Conservation (phyloP, 2,797 vertebrate genomes). For the Astyanax mexicanus region DNA sequence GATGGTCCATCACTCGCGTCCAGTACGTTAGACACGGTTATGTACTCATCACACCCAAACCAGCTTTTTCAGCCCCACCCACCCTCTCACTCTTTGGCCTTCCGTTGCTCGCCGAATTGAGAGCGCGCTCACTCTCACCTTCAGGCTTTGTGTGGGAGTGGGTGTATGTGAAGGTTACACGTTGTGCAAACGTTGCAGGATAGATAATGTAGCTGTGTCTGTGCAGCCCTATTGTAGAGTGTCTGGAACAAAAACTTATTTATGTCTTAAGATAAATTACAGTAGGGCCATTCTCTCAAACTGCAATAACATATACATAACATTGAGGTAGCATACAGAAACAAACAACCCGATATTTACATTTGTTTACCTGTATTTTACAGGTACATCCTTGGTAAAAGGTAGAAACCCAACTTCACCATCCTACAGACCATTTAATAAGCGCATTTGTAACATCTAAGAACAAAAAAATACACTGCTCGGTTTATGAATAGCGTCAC, state of each 20-base stretch:
- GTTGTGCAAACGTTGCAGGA: slow-evolving; percentile 2
- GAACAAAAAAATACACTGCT: too few relatives aligned
- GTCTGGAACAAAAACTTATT: neutral
- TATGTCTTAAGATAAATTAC: too few relatives aligned
- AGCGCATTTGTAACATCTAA: too few relatives aligned
- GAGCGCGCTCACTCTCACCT: neutral
- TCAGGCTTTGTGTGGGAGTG: neutral
- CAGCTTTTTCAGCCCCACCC: neutral
- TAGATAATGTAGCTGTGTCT: neutral
- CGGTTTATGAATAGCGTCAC: too few relatives aligned
- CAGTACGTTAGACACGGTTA: slow-evolving; percentile 29
- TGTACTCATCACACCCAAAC: slow-evolving; percentile 10
- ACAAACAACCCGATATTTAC: too few relatives aligned
- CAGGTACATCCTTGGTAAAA: too few relatives aligned
- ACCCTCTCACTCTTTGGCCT: neutral
- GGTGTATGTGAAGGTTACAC: neutral
- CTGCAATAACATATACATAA: too few relatives aligned
- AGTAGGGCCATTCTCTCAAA: too few relatives aligned
- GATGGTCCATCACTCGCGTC: slow-evolving; percentile 20
- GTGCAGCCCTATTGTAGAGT: neutral
- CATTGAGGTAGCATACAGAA: too few relatives aligned
- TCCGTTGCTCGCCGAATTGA: neutral
- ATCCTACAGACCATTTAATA: too few relatives aligned
- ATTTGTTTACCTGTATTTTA: too few relatives aligned
- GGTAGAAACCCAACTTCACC: too few relatives aligned